These are phyloP conservation scores for Drosophila repleta DNA, from an alignment of 1,140 invertebrate species.

Conservation along the genomic window DNA sequence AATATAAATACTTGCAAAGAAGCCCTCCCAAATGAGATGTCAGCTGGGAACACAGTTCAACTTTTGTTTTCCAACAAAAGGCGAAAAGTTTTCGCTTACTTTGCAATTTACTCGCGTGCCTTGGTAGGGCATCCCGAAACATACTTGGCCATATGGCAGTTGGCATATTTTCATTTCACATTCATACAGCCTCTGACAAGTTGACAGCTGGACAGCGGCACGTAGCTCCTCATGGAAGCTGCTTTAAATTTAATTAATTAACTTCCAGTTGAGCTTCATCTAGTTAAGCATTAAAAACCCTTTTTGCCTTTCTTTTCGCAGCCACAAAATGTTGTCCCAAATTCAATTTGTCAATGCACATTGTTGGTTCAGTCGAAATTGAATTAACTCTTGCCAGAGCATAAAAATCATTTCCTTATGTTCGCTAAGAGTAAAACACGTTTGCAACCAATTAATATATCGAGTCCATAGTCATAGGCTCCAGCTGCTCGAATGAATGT, in stretches of 20 bases:
- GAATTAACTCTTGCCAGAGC: constrained; percentile 1
- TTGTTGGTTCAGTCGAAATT: background rate
- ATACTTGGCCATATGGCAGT: constrained; percentile 57
- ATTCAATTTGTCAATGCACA: constrained; percentile 8
- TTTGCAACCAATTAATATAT: constrained; percentile 53
- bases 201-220: constrained; percentile 12
- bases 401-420: background rate
- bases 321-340: background rate
- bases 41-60: constrained; percentile 55
- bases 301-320: background rate
- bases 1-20: constrained; percentile 63
- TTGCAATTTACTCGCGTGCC: constrained; percentile 26
- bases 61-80: constrained; percentile 31
- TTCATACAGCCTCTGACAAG: constrained; percentile 40
- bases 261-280: constrained; percentile 1
- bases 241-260: constrained; percentile 30
- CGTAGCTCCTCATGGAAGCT: background rate
- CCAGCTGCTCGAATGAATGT: background rate
- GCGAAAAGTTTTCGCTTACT: constrained; percentile 52
- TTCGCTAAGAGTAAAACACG: background rate
- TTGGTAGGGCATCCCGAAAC: constrained; percentile 28
- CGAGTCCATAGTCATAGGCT: constrained; percentile 11
- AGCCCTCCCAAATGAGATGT: constrained; percentile 60
- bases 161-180: constrained; percentile 29
- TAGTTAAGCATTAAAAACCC: background rate